Evolutionary conservation across 1,140 invertebrate species (phyloP).

Genomic region (Copidosoma floridanum): DNA sequence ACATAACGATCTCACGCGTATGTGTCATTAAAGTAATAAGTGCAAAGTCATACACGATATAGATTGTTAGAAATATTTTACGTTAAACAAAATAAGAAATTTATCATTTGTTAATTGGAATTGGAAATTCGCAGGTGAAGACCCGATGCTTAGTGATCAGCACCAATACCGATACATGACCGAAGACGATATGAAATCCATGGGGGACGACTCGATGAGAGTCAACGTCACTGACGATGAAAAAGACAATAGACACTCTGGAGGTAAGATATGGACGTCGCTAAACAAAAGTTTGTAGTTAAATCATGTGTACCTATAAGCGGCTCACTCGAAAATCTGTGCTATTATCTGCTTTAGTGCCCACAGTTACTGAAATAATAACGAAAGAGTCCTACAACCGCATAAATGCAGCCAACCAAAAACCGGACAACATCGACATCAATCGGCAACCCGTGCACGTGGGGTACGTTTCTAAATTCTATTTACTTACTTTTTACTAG

Average conservation of each 20-base stretch:
- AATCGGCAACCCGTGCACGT: conserved; percentile 80
- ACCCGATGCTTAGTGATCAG: conserved; percentile 73
- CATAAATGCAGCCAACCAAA: conserved; percentile 60
- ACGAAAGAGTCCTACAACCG: conserved; percentile 55
- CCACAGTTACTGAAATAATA: conserved; percentile 54
- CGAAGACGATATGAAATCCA: conserved; percentile 78
- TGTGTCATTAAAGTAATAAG: too few species aligned
- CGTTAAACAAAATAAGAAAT: too few species aligned
- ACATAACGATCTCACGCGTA: too few species aligned
- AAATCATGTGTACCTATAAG: too few species aligned
- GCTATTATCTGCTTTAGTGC: too few species aligned
- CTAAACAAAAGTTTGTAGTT: too few species aligned
- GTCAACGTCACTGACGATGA: conserved; percentile 75
- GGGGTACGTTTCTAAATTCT: conserved; percentile 67
- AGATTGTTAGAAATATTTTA: too few species aligned
- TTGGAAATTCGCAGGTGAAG: conserved; percentile 73
- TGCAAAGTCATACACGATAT: too few species aligned
- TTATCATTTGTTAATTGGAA: too few species aligned
- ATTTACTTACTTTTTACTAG: background rate
- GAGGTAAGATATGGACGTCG: conserved; percentile 49
- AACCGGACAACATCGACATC: conserved; percentile 85
- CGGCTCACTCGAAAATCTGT: too few species aligned
- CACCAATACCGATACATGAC: conserved; percentile 88
- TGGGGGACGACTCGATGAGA: conserved; percentile 75
- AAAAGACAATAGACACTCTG: conserved; percentile 56